Base-by-base conservation (phyloP, 2,797 vertebrate species). In the Cossypha caffra region DNA sequence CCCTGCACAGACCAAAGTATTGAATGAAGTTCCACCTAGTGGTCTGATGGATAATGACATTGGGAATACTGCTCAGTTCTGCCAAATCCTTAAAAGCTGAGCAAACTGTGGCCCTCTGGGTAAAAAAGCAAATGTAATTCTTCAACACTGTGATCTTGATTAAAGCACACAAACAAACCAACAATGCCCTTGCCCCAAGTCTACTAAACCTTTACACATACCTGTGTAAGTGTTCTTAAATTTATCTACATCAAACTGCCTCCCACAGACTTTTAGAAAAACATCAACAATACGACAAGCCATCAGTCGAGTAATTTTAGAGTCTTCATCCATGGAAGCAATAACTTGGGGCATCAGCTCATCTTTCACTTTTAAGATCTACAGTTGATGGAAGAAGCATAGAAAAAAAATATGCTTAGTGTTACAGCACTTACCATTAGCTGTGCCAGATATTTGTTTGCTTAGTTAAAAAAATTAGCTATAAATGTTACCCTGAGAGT, bases 151-250 rank as follows among this genome's bases (percentile, higher is more conserved):
- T 10, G 3, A 52, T 68, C 18, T 31, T 50, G 24, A 77, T 72
- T 57, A 33, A 69, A 69, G 12, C 9, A 47, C 38, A 48, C 58
- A 79, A 31, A 50, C 3, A n/a, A 62, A 7, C 14, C 16, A 57
- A 63, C 35, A 81, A 40, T 12, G 7, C 23, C 23, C 23, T 31
- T 3, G 1, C 3, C 11, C 13, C 13, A 6, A 48, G 5, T 13
- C 18, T 16, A 28, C 11, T 14, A 58, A 78, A 66, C 16, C 5
- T 82, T 43, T 35, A 35, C 57, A 78, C 74, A 45, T 98, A 99
- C 99, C 99, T 1, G 98, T 99, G 75, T 99, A 99, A 88, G 99
- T 97, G 92, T 96, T 99, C 97, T 98, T 98, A 78, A 99, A 97
- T 55, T 97, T 96, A 8, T 99, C 98, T 2, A 98, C 95, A 68